Percentiles rank a stretch among this genome's conserved stretches.
Evolutionary conservation across 2,113 vertebrate genomes (phyloP).

Genomic region (Hypocryptadius cinnamomeus): DNA sequence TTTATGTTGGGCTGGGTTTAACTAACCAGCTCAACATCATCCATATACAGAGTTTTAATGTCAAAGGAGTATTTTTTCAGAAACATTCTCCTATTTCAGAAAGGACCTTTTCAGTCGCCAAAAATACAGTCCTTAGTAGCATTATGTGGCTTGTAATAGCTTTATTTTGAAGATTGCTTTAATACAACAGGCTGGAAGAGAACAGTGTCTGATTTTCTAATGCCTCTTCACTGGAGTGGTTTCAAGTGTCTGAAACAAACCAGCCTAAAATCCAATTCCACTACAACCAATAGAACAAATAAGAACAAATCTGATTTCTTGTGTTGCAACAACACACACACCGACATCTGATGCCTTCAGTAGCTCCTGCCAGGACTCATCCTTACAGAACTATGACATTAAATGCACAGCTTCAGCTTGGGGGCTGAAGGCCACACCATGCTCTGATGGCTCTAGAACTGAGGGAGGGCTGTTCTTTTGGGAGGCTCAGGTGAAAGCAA

Average conservation of each 20-base stretch:
- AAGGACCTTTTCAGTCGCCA: background rate
- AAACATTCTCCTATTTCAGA: background rate
- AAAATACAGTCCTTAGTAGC: background rate
- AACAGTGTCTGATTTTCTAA: background rate
- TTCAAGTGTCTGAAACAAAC: background rate
- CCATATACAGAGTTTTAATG: background rate
- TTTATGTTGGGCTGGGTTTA: background rate
- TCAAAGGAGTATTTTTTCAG: background rate
- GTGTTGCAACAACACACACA: background rate
- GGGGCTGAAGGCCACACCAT: background rate
- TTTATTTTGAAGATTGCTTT: background rate
- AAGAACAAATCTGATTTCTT: background rate
- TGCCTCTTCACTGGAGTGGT: background rate
- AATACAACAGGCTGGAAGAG: background rate
- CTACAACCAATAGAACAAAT: background rate
- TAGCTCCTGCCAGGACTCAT: background rate
- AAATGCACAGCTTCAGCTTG: background rate
- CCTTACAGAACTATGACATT: background rate
- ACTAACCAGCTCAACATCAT: background rate
- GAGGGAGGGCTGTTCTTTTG: fast-evolving
- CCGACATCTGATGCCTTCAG: background rate
- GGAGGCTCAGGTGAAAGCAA: background rate
- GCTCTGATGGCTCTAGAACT: background rate
- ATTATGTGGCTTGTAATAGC: background rate
- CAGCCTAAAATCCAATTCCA: background rate